Evolutionary conservation across 1,140 invertebrate species (phyloP).

Genomic region (Phthorimaea operculella): DNA sequence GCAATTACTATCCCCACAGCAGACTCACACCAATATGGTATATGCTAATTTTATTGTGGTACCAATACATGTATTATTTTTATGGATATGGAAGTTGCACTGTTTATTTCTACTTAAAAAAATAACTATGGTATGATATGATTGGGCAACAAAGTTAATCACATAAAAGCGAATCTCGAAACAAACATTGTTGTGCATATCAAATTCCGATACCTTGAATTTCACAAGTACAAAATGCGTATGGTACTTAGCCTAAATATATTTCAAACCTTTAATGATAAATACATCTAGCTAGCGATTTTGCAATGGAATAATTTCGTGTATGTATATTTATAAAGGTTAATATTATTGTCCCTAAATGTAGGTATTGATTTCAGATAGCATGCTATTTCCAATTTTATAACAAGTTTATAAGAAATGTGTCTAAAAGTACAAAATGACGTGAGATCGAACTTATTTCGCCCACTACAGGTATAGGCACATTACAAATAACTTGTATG

Average conservation of each 20-base stretch:
- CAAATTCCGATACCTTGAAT: constrained; percentile 6
- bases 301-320: neutral
- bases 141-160: no score
- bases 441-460: neutral
- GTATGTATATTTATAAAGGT: neutral
- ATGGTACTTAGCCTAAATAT: constrained; percentile 6
- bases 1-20: no score
- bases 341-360: neutral
- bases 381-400: neutral
- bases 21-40: no score
- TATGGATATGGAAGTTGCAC: no score
- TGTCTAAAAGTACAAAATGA: neutral
- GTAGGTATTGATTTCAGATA: neutral
- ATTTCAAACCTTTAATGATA: constrained; percentile 1
- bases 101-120: no score
- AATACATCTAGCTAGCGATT: constrained; percentile 1
- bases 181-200: constrained; percentile 7
- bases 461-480: neutral
- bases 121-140: no score
- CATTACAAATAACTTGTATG: neutral
- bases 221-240: constrained; percentile 17
- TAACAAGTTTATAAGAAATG: neutral
- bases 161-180: neutral
- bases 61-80: no score
- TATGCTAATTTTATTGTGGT: no score